Conservation (phyloP, 2,113 vertebrate species). For the Ranitomeya imitator region DNA sequence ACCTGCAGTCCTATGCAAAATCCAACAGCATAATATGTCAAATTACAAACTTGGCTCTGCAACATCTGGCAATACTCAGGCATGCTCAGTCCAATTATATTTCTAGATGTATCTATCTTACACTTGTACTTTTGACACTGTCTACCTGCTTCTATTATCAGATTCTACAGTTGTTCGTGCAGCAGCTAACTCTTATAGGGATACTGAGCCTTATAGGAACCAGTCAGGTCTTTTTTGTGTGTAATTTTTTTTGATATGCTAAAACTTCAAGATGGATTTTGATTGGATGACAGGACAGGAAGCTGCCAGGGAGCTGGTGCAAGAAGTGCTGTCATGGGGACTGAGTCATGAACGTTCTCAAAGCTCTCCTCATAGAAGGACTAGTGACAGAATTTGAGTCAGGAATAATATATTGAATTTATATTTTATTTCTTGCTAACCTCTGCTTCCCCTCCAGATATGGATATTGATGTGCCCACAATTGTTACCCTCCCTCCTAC, state of each 20-base stretch:
- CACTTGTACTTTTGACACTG: background rate
- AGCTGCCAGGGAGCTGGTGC: background rate
- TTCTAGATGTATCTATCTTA: too few relatives aligned
- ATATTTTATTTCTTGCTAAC: background rate
- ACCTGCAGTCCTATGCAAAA: background rate
- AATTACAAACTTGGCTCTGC: too few relatives aligned
- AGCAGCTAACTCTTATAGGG: background rate
- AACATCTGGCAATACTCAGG: too few relatives aligned
- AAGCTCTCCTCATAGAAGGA: background rate
- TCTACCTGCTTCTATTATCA: background rate
- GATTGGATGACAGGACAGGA: background rate
- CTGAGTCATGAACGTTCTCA: background rate
- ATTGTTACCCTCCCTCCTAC: constrained; percentile 62
- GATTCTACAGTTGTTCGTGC: background rate
- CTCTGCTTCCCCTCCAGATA: constrained; percentile 65
- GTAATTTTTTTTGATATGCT: too few relatives aligned
- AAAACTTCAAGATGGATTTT: background rate
- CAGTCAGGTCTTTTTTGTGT: too few relatives aligned
- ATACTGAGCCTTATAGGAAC: background rate
- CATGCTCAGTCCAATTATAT: too few relatives aligned
- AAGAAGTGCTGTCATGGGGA: constrained; percentile 7
- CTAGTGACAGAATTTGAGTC: too few relatives aligned
- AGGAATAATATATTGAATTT: background rate
- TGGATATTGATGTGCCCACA: constrained; percentile 66
- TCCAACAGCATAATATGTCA: too few relatives aligned